Conservation (phyloP, 35 echinoderm and acorn worm species). For the Ophiothrix spiculata region DNA sequence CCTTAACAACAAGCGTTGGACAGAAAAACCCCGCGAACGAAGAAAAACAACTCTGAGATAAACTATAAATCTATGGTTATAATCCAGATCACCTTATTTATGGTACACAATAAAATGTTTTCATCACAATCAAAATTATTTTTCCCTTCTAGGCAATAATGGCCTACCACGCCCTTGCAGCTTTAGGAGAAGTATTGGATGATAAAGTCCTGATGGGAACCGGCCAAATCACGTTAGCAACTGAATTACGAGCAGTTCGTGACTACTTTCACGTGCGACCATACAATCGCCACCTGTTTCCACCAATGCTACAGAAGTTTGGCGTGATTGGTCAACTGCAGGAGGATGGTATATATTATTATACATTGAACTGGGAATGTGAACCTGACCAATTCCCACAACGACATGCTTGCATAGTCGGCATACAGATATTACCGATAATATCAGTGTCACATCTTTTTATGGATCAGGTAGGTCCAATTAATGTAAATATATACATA, state of each 20-base stretch:
- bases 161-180: conserved; percentile 74
- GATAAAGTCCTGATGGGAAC: conserved; percentile 38
- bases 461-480: conserved; percentile 78
- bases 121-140: too few relatives aligned
- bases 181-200: conserved; percentile 65
- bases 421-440: conserved; percentile 79
- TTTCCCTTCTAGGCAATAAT: too few relatives aligned
- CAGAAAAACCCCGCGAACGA: too few relatives aligned
- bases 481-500: too few relatives aligned
- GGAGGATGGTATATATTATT: conserved; percentile 85
- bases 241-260: conserved; percentile 54
- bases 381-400: conserved; percentile 81
- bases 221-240: conserved; percentile 69
- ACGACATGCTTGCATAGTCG: conserved; percentile 79
- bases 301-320: conserved; percentile 43
- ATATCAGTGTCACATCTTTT: conserved; percentile 76
- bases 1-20: too few relatives aligned
- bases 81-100: too few relatives aligned
- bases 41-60: too few relatives aligned
- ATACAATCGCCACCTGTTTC: conserved; percentile 74
- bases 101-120: too few relatives aligned
- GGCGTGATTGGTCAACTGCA: conserved; percentile 79
- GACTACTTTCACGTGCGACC: conserved; percentile 66
- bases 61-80: too few relatives aligned
- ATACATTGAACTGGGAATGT: conserved; percentile 78